Evolutionary conservation across 2,888 invertebrate genomes (phyloP).

Genomic region (Fragum whitleyi): DNA sequence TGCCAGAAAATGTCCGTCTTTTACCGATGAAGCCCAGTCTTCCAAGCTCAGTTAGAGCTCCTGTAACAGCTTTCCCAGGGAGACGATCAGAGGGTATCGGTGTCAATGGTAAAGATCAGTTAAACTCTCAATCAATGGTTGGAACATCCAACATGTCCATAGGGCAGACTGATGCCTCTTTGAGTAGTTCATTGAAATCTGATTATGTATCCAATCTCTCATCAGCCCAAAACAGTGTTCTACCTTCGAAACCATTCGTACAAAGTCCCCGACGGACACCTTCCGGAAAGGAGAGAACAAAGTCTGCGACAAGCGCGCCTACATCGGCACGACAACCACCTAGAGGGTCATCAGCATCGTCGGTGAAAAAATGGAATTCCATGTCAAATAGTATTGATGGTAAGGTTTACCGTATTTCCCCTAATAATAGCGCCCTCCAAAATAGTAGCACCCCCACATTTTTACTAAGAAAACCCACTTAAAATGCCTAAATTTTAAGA

Average conservation of each 20-base stretch:
- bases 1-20: not conserved
- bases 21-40: conserved; percentile 13
- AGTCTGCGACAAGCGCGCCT: conserved; percentile 35
- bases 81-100: not conserved
- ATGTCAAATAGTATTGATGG: conserved; percentile 59
- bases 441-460: no score
- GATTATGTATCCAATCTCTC: conserved; percentile 6
- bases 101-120: conserved; percentile 19
- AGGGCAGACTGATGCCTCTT: not conserved
- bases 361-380: conserved; percentile 81
- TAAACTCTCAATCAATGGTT: not conserved
- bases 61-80: not conserved
- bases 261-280: conserved; percentile 52
- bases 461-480: no score
- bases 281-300: conserved; percentile 52
- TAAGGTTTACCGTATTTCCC: no score
- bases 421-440: no score
- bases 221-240: conserved; percentile 74
- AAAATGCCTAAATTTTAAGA: no score
- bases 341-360: conserved; percentile 50
- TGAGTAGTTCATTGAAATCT: not conserved
- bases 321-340: conserved; percentile 54
- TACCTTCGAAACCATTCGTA: conserved; percentile 76
- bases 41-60: not conserved
- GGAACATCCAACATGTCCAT: not conserved